Evolutionary conservation across 2,113 vertebrate genomes (phyloP).

Genomic region (Burhinus oedicnemus): DNA sequence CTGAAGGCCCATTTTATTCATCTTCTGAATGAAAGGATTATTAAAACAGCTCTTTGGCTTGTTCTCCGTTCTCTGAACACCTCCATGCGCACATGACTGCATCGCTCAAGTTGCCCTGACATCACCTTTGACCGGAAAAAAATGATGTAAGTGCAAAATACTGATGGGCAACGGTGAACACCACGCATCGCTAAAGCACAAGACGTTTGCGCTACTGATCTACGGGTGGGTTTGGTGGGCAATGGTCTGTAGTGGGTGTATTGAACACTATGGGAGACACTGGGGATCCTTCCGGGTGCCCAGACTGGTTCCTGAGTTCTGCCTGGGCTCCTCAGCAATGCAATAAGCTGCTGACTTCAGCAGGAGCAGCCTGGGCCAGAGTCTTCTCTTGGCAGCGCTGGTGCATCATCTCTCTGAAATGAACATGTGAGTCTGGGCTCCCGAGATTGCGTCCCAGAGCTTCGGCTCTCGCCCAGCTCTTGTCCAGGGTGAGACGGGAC

Average conservation of each 20-base stretch:
- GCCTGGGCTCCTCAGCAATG: not conserved
- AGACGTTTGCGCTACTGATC: not conserved
- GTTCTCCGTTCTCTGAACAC: not conserved
- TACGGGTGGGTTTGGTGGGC: not conserved
- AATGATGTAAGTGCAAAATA: not conserved
- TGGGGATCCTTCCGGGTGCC: not conserved
- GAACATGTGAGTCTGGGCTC: not conserved
- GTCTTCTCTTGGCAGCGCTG: not conserved
- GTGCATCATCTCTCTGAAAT: not conserved
- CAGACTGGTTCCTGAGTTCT: not conserved
- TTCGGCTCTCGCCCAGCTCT: not conserved
- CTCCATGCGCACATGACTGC: not conserved
- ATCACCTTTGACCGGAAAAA: not conserved
- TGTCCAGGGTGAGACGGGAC: not conserved
- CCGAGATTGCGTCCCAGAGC: not conserved
- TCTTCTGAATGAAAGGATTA: slow-evolving; percentile 36
- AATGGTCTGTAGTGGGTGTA: not conserved
- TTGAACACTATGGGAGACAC: not conserved
- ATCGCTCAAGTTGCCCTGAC: not conserved
- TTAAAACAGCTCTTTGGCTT: slow-evolving; percentile 13
- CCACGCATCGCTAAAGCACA: accelerated
- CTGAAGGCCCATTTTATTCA: slow-evolving; percentile 28
- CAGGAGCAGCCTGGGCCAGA: not conserved
- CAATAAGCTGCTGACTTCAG: slow-evolving; percentile 30
- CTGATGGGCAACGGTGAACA: accelerated